A percentile compares a stretch with the other conserved stretches of the same genome.
phyloP scores from a whole-genome alignment of 2,888 invertebrate genomes.

The Agrotis exclamationis region DNA sequence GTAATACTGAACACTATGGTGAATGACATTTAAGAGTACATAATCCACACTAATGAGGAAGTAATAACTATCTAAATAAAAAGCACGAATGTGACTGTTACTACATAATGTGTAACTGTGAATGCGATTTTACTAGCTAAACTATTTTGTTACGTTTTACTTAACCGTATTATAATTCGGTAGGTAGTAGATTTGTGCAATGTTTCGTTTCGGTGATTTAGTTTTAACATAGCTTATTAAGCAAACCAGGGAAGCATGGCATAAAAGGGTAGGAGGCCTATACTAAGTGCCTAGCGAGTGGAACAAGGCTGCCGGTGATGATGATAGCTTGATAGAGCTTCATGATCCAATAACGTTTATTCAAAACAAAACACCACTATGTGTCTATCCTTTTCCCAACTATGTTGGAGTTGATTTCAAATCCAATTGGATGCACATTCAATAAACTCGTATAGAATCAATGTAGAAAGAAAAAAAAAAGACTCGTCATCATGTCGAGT shows the following conservation, averaged over 20 bases:
- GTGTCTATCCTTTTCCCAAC: no score
- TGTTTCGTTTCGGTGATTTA: slow-evolving; percentile 52
- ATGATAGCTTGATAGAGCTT: background rate
- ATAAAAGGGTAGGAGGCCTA: background rate
- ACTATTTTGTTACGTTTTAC: slow-evolving; percentile 49
- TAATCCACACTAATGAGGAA: slow-evolving; percentile 44
- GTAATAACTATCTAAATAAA: slow-evolving; percentile 48
- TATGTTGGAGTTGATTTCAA: no score
- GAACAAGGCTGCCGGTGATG: background rate
- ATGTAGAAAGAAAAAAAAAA: no score
- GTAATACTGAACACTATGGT: slow-evolving; percentile 9
- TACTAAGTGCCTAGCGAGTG: no score
- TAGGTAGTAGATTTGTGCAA: slow-evolving; percentile 27
- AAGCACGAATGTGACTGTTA: slow-evolving; percentile 47
- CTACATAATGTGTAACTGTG: slow-evolving; percentile 29
- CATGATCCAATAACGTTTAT: no score
- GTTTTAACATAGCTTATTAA: slow-evolving; percentile 20
- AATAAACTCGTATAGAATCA: no score
- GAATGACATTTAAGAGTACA: slow-evolving; percentile 27
- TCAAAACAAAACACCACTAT: no score
- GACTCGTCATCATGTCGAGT: no score
- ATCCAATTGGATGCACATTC: no score
- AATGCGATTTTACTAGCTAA: slow-evolving; percentile 48
- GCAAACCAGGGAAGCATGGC: background rate
- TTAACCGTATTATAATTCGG: slow-evolving; percentile 49